Evolutionary conservation across 2,797 vertebrate genomes (phyloP).

Genomic region (Spinus pinus): DNA sequence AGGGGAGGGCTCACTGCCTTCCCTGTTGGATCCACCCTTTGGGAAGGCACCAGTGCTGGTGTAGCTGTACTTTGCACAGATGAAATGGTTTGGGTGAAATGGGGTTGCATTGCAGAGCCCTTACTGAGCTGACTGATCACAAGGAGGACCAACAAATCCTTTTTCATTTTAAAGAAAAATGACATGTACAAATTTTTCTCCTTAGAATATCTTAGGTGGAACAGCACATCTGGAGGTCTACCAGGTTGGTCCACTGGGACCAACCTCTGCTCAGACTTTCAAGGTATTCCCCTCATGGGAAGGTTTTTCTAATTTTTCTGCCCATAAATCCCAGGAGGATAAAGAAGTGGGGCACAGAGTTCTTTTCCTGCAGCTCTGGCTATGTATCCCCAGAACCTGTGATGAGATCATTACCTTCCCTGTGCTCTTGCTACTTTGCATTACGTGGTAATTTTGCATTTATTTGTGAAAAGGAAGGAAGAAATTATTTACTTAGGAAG

Average conservation of each 20-base stretch:
- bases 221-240: neutral
- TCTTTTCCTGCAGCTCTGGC: neutral
- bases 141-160: neutral
- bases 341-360: neutral
- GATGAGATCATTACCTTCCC: neutral
- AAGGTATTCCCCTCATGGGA: neutral
- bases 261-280: neutral
- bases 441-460: accelerated
- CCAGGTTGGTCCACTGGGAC: neutral
- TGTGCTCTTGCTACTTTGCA: neutral
- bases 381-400: neutral
- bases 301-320: neutral
- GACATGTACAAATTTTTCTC: neutral
- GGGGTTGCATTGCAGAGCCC: neutral
- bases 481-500: neutral
- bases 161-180: neutral
- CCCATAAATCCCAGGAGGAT: neutral
- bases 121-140: neutral
- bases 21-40: neutral
- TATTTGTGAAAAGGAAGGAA: neutral
- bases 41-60: neutral
- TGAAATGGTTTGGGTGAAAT: neutral
- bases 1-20: neutral
- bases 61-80: neutral
- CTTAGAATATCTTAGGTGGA: neutral